A percentile compares a stretch with the other conserved stretches of the same genome.
Evolutionary conservation across 92 coral and sea anemone genomes (phyloP).

Genomic region (Paramuricea clavata): DNA sequence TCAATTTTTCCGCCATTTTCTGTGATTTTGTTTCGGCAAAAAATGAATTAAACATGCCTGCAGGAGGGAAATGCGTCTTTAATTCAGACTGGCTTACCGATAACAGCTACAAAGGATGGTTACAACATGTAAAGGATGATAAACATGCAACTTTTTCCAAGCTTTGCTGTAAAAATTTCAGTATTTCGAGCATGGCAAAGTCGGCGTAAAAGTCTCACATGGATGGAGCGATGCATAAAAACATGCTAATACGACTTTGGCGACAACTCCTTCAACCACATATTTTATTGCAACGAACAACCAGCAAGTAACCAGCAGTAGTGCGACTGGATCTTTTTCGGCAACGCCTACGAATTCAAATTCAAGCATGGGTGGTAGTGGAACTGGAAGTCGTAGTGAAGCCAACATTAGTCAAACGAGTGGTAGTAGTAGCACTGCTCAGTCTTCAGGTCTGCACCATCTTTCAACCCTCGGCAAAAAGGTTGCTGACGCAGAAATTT

Average conservation of each 20-base stretch:
- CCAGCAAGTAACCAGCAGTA: not conserved
- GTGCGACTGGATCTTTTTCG: not conserved
- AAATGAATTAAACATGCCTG: too few relatives aligned
- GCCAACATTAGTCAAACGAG: not conserved
- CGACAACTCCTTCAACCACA: not conserved
- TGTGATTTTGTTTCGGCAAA: too few relatives aligned
- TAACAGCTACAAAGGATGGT: slow-evolving; percentile 62
- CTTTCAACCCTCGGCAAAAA: slow-evolving; percentile 60
- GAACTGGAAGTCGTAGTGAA: not conserved
- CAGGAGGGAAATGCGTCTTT: slow-evolving; percentile 69
- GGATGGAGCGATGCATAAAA: slow-evolving; percentile 12
- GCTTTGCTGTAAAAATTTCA: slow-evolving; percentile 59
- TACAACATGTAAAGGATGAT: slow-evolving; percentile 55
- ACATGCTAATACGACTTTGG: not conserved
- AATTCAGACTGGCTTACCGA: slow-evolving; percentile 62
- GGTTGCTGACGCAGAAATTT: slow-evolving; percentile 65
- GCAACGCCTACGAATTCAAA: not conserved
- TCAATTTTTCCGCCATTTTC: too few relatives aligned
- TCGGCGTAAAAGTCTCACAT: slow-evolving; percentile 75
- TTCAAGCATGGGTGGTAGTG: not conserved
- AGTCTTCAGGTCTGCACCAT: slow-evolving; percentile 38
- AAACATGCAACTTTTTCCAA: slow-evolving; percentile 64
- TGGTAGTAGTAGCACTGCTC: not conserved
- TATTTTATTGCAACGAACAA: not conserved
- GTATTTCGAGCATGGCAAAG: slow-evolving; percentile 68